Evolutionary conservation across 2,797 vertebrate genomes (phyloP).

Genomic region (Danio albolineatus): DNA sequence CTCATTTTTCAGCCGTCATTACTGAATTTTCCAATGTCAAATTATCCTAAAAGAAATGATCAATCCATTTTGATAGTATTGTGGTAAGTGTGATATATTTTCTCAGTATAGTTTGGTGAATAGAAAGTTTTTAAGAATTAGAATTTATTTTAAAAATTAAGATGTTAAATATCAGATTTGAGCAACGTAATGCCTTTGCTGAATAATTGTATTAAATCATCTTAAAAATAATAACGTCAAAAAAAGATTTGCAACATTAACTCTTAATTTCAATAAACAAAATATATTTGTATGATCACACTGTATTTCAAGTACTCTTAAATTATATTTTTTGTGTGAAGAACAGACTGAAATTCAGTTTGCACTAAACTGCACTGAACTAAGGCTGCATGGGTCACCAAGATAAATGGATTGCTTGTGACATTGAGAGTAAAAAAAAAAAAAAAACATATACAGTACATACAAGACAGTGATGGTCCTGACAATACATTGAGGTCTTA

Average conservation of each 20-base stretch:
- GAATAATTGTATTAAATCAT: background rate
- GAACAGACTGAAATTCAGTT: background rate
- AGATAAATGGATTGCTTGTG: background rate
- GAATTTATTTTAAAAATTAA: background rate
- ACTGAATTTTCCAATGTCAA: background rate
- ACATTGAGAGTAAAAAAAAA: too few species aligned
- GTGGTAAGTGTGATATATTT: background rate
- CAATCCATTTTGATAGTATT: background rate
- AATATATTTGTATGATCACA: background rate
- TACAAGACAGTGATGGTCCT: too few species aligned
- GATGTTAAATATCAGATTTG: background rate
- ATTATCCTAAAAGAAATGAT: background rate
- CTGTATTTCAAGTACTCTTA: background rate
- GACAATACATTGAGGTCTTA: too few species aligned
- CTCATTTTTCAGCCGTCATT: background rate
- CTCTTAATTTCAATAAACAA: background rate
- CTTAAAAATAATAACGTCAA: too few species aligned
- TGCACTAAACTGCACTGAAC: background rate
- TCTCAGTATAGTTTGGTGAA: background rate
- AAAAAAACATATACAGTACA: too few species aligned
- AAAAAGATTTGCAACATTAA: background rate
- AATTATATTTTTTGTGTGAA: background rate
- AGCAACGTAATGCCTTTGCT: background rate
- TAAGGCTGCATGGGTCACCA: background rate
- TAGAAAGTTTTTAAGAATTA: background rate